A percentile compares a stretch with the other conserved stretches of the same genome.
Conservation (phyloP, 2,888 invertebrate species). For the Lissonota sp. region DNA sequence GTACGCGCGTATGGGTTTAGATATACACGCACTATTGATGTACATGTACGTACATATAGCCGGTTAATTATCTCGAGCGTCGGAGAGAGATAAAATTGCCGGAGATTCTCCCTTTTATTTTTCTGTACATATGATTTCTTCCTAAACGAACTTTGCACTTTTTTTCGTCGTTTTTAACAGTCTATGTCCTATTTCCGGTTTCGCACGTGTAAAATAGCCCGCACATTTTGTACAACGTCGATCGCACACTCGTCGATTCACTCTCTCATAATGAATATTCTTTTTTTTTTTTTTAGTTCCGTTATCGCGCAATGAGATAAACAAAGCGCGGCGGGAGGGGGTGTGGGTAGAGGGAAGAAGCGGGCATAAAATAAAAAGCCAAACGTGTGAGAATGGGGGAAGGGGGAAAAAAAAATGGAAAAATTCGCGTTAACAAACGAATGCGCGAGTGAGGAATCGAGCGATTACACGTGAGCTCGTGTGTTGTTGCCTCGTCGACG, state of each 20-base stretch:
- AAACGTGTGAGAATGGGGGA: neutral
- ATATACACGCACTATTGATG: neutral
- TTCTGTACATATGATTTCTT: conserved; percentile 4
- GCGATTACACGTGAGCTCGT: conserved; percentile 53
- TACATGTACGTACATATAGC: conserved; percentile 8
- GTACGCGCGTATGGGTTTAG: neutral
- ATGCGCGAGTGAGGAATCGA: conserved; percentile 26
- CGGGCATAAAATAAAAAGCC: neutral
- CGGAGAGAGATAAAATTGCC: conserved; percentile 44
- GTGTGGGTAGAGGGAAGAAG: neutral
- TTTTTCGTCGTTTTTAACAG: conserved; percentile 22
- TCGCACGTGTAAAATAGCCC: conserved; percentile 24
- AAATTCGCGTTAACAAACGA: conserved; percentile 8
- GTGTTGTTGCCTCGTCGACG: conserved; percentile 65
- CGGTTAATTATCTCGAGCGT: conserved; percentile 43
- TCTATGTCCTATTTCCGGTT: conserved; percentile 27
- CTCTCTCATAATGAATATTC: too few relatives aligned
- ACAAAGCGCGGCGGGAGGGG: too few relatives aligned
- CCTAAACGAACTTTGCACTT: conserved; percentile 41
- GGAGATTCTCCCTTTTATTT: conserved; percentile 29
- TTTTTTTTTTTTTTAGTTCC: too few relatives aligned
- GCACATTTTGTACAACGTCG: too few relatives aligned
- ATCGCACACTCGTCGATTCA: too few relatives aligned
- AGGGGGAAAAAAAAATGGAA: conserved; percentile 1
- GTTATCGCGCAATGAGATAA: too few relatives aligned